phyloP scores from a whole-genome alignment of 2,113 vertebrate species.

The Anhinga anhinga region DNA sequence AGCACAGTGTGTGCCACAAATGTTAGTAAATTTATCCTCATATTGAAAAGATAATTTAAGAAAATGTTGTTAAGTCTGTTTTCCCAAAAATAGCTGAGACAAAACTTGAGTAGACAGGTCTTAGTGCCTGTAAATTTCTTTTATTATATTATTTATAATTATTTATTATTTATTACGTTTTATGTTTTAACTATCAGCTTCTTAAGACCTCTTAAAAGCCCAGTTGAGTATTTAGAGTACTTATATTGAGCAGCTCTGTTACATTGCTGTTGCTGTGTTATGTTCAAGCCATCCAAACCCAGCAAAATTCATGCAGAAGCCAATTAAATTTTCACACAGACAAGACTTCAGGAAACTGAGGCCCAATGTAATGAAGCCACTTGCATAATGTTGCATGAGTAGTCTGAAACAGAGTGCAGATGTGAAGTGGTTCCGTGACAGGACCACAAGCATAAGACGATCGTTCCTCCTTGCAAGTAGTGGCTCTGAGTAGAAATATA shows the following conservation, averaged over 20 bases:
- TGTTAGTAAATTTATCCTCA: background rate
- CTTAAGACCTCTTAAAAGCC: background rate
- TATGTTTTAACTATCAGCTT: background rate
- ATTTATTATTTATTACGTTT: background rate
- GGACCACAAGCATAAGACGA: background rate
- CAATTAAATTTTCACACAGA: background rate
- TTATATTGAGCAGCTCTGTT: background rate
- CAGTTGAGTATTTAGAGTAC: rapidly evolving
- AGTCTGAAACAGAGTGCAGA: background rate
- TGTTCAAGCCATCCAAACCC: background rate
- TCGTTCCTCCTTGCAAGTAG: background rate
- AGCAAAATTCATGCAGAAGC: background rate
- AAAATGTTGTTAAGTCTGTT: background rate
- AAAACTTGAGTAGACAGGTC: background rate
- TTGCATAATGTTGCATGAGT: background rate
- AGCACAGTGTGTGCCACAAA: background rate
- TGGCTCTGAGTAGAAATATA: background rate
- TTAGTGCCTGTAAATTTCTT: background rate
- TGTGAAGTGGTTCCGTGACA: background rate
- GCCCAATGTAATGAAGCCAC: rapidly evolving
- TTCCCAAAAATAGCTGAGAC: background rate
- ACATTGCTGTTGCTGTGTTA: background rate
- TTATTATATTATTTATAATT: background rate
- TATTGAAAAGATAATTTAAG: background rate
- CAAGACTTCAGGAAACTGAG: background rate